Percentiles rank a stretch among this genome's conserved stretches.
phyloP scores from a whole-genome alignment of 2,797 vertebrate species.

The Neoniphon sammara region DNA sequence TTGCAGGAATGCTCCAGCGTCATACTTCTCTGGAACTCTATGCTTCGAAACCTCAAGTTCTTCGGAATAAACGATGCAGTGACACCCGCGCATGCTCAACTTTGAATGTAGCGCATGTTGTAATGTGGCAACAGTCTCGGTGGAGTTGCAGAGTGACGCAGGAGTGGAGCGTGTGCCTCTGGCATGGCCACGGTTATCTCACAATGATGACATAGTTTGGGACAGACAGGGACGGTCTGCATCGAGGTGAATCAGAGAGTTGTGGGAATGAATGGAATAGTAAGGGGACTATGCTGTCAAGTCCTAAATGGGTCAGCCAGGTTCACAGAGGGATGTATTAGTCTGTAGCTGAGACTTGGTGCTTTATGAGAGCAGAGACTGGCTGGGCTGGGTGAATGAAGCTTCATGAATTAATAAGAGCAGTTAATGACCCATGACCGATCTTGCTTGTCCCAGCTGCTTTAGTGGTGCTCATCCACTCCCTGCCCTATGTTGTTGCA shows the following conservation, averaged over 20 bases:
- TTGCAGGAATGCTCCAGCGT: not conserved
- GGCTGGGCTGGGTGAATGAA: constrained; percentile 54
- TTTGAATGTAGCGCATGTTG: constrained; percentile 40
- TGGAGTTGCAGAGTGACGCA: constrained; percentile 51
- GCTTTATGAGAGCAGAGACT: constrained; percentile 53
- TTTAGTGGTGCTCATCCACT: constrained; percentile 59
- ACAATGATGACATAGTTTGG: constrained; percentile 32
- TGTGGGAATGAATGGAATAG: constrained; percentile 46
- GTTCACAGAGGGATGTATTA: constrained; percentile 15
- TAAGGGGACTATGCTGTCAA: constrained; percentile 39
- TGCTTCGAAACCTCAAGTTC: not conserved
- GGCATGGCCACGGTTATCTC: constrained; percentile 44
- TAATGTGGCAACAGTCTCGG: constrained; percentile 50
- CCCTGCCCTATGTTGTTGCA: constrained; percentile 40
- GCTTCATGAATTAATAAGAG: constrained; percentile 75
- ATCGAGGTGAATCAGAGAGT: constrained; percentile 26
- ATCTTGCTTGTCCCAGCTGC: constrained; percentile 69
- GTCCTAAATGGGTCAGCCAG: constrained; percentile 1
- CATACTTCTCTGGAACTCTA: constrained; percentile 2
- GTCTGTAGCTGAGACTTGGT: constrained; percentile 43
- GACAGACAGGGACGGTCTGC: not conserved
- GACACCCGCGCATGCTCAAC: constrained; percentile 17
- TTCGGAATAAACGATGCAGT: constrained; percentile 12
- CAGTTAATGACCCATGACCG: constrained; percentile 71
- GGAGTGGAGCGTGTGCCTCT: constrained; percentile 25